phyloP scores from a whole-genome alignment of 1,140 invertebrate species.

The Dendroctonus ponderosae region DNA sequence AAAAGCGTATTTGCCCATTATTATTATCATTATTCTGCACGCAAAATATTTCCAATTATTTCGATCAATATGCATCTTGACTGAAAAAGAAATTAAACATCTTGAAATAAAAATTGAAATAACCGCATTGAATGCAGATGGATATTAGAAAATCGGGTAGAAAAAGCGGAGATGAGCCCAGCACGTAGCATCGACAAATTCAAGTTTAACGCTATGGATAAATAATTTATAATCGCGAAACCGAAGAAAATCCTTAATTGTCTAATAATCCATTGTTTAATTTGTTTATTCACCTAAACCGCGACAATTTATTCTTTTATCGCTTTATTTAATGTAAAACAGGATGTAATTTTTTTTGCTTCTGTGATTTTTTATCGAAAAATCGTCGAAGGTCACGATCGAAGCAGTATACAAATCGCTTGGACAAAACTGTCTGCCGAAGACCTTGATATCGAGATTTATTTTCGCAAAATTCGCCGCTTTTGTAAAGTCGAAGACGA shows the following conservation, averaged over 20 bases:
- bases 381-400: slow-evolving; percentile 7
- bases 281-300: slow-evolving; percentile 25
- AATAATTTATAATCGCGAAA: slow-evolving; percentile 16
- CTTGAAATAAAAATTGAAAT: no score
- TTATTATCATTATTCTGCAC: background rate
- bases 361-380: slow-evolving; percentile 14
- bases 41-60: background rate
- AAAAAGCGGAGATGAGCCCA: background rate
- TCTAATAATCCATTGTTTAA: slow-evolving; percentile 22
- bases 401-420: slow-evolving; percentile 2
- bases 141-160: no score
- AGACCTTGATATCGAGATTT: slow-evolving; percentile 27
- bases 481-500: slow-evolving; percentile 14
- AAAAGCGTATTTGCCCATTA: background rate
- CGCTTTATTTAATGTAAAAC: slow-evolving; percentile 31
- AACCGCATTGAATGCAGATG: no score
- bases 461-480: slow-evolving; percentile 26
- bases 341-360: slow-evolving; percentile 23
- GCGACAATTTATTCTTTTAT: slow-evolving; percentile 22
- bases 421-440: slow-evolving; percentile 20
- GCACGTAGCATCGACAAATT: slow-evolving; percentile 4
- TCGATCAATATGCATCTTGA: background rate
- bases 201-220: slow-evolving; percentile 11
- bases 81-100: no score
- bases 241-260: slow-evolving; percentile 21